These are phyloP conservation scores for Leptoclinus maculatus DNA, from an alignment of 2,797 vertebrate genomes.

Conservation along the genomic window DNA sequence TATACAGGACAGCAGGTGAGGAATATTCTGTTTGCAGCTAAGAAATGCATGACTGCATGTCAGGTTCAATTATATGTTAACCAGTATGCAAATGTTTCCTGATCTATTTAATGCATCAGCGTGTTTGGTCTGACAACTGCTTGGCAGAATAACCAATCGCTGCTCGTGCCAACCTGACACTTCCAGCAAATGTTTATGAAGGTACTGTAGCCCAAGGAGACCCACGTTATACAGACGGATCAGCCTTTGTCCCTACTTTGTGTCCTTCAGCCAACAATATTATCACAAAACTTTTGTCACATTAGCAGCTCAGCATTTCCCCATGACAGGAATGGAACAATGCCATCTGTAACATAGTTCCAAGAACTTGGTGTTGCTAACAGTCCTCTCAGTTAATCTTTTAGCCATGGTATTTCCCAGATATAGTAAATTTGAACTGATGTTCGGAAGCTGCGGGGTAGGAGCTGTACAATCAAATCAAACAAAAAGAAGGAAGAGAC, in stretches of 20 bases:
- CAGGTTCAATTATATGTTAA: conserved; percentile 48
- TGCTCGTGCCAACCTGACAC: conserved; percentile 47
- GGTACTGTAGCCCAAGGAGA: conserved; percentile 53
- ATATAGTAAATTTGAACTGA: conserved; percentile 69
- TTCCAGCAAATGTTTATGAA: conserved; percentile 65
- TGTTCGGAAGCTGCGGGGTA: conserved; percentile 66
- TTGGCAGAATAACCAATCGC: conserved; percentile 53
- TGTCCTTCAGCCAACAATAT: conserved; percentile 35
- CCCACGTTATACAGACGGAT: conserved; percentile 34
- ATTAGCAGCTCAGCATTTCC: conserved; percentile 9
- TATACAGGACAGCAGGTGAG: neutral
- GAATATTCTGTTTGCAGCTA: conserved; percentile 21
- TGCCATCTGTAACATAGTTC: conserved; percentile 33
- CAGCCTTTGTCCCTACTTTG: conserved; percentile 39
- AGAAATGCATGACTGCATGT: conserved; percentile 27
- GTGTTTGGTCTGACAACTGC: conserved; percentile 56
- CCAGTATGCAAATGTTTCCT: conserved; percentile 51
- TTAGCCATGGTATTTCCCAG: conserved; percentile 52
- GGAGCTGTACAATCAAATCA: conserved; percentile 72
- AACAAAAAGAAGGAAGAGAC: conserved; percentile 44
- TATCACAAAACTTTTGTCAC: conserved; percentile 36
- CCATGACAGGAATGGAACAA: conserved; percentile 7
- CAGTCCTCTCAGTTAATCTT: conserved; percentile 58
- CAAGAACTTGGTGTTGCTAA: conserved; percentile 28
- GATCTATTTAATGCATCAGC: conserved; percentile 62